Conservation (phyloP, 2,888 invertebrate species). For the Caradrina clavipalpis region DNA sequence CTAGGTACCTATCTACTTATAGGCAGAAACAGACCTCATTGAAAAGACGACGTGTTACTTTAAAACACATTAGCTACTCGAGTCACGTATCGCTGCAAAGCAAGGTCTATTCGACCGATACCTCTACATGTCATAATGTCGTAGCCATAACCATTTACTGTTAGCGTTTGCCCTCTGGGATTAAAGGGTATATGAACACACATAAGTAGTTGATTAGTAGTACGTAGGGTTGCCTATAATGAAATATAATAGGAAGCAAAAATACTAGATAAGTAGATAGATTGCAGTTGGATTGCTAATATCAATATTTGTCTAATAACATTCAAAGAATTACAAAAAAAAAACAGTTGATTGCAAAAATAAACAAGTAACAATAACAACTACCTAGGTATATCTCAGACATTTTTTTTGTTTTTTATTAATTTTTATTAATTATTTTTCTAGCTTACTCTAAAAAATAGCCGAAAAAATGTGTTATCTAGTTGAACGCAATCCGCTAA, state of each 20-base stretch:
- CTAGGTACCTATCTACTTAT: neutral
- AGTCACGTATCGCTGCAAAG: conserved; percentile 83
- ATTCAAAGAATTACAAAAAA: too few relatives aligned
- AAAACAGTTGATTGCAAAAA: too few relatives aligned
- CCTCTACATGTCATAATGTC: conserved; percentile 81
- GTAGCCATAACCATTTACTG: conserved; percentile 78
- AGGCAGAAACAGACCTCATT: conserved; percentile 63
- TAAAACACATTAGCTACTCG: conserved; percentile 74
- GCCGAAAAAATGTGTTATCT: too few relatives aligned
- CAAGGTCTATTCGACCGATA: conserved; percentile 82
- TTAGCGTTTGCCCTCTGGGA: conserved; percentile 66
- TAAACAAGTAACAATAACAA: too few relatives aligned
- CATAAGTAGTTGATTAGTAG: conserved; percentile 31
- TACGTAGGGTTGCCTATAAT: conserved; percentile 1
- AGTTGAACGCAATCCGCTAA: conserved; percentile 6
- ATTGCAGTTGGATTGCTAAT: too few relatives aligned
- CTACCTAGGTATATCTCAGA: too few relatives aligned
- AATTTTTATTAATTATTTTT: too few relatives aligned
- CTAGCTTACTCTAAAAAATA: too few relatives aligned
- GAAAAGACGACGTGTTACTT: conserved; percentile 71
- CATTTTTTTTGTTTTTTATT: too few relatives aligned
- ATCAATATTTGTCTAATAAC: too few relatives aligned
- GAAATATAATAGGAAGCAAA: too few relatives aligned
- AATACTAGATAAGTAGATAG: too few relatives aligned
- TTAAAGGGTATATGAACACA: conserved; percentile 59